Base-by-base conservation (phyloP, 2,113 vertebrate genomes). In the Epinephelus cyanopodus region DNA sequence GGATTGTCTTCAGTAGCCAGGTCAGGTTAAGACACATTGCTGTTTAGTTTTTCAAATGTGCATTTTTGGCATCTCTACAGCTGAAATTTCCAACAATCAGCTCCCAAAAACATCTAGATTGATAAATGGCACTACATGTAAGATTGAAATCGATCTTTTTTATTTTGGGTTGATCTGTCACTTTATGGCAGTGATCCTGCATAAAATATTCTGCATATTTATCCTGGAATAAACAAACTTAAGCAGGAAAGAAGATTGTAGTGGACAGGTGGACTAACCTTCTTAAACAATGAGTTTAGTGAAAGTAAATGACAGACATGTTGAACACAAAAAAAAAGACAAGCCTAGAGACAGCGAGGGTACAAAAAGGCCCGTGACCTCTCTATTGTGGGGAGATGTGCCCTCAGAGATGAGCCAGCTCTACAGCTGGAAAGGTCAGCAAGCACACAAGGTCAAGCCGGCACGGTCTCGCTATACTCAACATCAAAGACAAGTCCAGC, bases 401-500 rank as follows among this genome's bases (percentile, higher is more conserved):
- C 54, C 77, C 67, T 85, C 60, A 63, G 83, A 88, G 89, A 89
- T 90, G 90, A 92, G 77, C 68, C 63, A 70, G 50, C 52, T 23
- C 82, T 82, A 79, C 94, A 93, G 88, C 92, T 92, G 91, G 77
- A 89, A 62, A 79, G 91, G 87, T 89, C 91, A 89, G 75, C 84
- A 50, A 68, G 84, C 85, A 57, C 79, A 80, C 93, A 94, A 93
- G 92, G 95, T 94, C 94, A 92, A 90, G 83, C 90, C 73, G 62
- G 84, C 67, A 25, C 9, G 12, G 80, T 75, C 84, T 79, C 54
- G 79, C 87, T 77, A 68, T 53, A 69, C 69, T 77, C 87, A 78
- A 91, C 89, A 91, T 94, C 92, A 95, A 94, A 94, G 90, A 69
- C 85, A 90, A 89, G 90, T 90, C 91, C 90, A 86, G 78, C 23